Evolutionary conservation across 2,888 invertebrate species (phyloP).

Genomic region (Branchipolynoe longqiensis): DNA sequence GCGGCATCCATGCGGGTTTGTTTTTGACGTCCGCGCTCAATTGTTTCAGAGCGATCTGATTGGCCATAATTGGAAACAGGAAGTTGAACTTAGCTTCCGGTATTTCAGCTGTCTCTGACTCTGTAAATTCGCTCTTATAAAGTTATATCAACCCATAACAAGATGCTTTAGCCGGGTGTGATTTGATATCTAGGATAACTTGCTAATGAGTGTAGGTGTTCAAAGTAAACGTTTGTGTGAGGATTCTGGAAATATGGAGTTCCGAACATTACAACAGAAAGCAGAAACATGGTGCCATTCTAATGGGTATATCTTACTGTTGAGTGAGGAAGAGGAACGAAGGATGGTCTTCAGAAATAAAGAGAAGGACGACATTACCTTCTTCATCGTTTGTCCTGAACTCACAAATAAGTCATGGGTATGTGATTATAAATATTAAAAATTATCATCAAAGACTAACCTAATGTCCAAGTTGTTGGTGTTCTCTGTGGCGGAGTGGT

Average conservation of each 20-base stretch:
- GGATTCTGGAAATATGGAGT: constrained; percentile 13
- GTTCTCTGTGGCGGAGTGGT: no score
- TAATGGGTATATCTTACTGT: constrained; percentile 9
- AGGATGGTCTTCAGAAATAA: constrained; percentile 32
- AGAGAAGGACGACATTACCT: constrained; percentile 21
- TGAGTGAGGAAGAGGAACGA: constrained; percentile 36
- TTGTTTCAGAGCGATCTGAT: neutral
- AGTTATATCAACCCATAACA: neutral
- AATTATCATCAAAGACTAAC: no score
- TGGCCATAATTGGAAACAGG: neutral
- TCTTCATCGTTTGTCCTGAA: constrained; percentile 58
- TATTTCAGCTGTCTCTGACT: neutral
- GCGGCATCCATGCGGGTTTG: constrained; percentile 20
- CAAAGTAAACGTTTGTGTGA: no score
- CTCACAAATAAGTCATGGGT: constrained; percentile 9
- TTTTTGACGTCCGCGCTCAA: neutral
- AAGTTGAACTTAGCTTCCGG: neutral
- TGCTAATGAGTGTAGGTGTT: no score
- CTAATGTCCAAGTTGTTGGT: no score
- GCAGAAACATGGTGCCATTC: constrained; percentile 41
- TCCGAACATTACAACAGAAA: constrained; percentile 36
- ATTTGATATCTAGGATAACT: no score
- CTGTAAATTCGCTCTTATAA: no score
- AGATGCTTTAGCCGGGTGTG: neutral
- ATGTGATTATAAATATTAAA: neutral